Conservation (phyloP, 1,140 invertebrate species). For the Papilio polyxenes region DNA sequence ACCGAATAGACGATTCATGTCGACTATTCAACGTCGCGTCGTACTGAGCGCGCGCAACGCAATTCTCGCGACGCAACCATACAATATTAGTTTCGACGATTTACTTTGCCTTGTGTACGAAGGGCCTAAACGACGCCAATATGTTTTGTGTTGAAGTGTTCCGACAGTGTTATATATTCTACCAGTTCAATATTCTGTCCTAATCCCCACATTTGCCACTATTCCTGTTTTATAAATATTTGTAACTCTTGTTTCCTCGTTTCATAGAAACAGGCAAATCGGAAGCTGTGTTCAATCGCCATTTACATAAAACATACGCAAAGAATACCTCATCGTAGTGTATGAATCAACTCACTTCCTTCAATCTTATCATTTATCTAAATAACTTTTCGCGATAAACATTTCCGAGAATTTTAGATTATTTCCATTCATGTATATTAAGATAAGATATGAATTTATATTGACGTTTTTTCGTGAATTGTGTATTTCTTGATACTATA, state of each 20-base stretch:
- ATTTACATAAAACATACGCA: constrained; percentile 4
- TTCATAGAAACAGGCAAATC: background rate
- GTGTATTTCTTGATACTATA: background rate
- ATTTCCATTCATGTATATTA: background rate
- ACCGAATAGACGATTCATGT: no score
- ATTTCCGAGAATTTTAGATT: background rate
- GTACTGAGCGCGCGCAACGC: no score
- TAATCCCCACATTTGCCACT: background rate
- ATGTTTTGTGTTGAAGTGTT: no score
- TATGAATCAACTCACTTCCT: constrained; percentile 6
- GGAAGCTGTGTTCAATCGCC: background rate
- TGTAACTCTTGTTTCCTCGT: background rate
- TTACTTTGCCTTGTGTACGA: no score
- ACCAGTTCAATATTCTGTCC: no score
- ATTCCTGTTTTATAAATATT: constrained; percentile 3
- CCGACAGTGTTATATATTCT: no score
- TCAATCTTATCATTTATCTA: background rate
- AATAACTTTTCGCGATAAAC: background rate
- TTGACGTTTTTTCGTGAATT: background rate
- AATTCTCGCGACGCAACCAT: no score
- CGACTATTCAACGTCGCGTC: no score
- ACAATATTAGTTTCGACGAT: no score
- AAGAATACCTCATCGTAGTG: background rate
- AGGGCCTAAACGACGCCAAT: no score
- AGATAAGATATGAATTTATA: background rate